Evolutionary conservation across 2,888 invertebrate species (phyloP), one percentile per base, ranked within the genome.

Genomic region (Congeria kusceri): DNA sequence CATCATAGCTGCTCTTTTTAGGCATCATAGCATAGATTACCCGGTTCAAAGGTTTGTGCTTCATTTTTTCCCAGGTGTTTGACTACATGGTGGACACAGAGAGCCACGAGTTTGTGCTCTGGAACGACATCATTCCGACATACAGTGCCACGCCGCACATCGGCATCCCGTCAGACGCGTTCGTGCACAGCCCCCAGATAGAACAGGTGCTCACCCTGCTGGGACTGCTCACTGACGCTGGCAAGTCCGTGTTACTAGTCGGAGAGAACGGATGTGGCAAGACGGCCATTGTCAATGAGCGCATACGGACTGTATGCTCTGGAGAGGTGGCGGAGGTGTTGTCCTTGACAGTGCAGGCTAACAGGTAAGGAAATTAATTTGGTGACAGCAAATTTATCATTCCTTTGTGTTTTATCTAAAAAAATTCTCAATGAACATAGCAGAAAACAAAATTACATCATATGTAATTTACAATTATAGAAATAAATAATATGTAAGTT

Each of bases 261-360:
- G 93, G 93, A 1, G 92, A 91, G 75, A 90, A 90, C 65, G 93
- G 93, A 25, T 92, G 92, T 84, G 93, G 93, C 7, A 93, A 93
- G 70, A 91, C 92, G 1, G 89, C 92, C 44, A 90, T 93, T 53
- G 88, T 93, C 23, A 91, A 90, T 65, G 93, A 93, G 71, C 79
- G 93, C 27, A 91, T 93, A 61, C 78, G 92, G 44, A 91, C 92
- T 9, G 92, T 93, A 7, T 93, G 93, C 71, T 92, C 93, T 11
- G 93, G 93, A 5, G 93, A 93, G 75, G 92, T 93, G 53, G 93
- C 93, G 13, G 93, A 93, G 72, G 92, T 93, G 1, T 84, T 92
- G 20, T 91, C 91, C 0, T 88, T 93, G 13, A 88, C 88, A 20
- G 84, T 92, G 29, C 89, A 91, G 75, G 89, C 92, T 29, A 93